Evolutionary conservation across 2,888 invertebrate genomes (phyloP), one percentile per base, ranked within the genome.

Genomic region (Steromphala cineraria): DNA sequence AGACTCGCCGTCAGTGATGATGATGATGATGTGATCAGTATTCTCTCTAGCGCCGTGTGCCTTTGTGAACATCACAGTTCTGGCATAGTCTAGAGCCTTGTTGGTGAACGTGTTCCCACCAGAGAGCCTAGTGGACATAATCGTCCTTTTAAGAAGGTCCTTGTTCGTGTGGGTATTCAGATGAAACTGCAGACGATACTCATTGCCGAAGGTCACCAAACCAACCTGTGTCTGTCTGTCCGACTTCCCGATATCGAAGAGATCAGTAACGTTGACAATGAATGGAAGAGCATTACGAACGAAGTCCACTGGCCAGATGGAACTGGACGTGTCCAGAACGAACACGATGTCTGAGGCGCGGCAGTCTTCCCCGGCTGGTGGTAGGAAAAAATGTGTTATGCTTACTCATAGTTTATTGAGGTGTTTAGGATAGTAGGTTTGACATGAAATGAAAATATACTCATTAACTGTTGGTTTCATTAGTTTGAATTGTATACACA

Each of bases 281-380:
- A 91, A 91, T 8, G 76, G 75, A 4, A 86, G 80, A 19, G 82
- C 80, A 80, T 90, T 90, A 17, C 85, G 84, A 8, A 75, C 80
- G 81, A 91, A 92, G 81, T 92, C 88, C 0, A 80, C 80, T 0
- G 67, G 78, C 89, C 90, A 90, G 46, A 92, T 91, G 75, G 90
- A 91, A 31, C 83, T 87, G 1, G 91, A 91, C 5, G 88, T 86
- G 80, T 89, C 89, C 55, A 90, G 80, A 5, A 88, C 83, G 80
- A 88, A 90, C 31, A 91, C 86, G 13, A 89, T 79, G 80, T 89
- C 88, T 3, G 91, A 87, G 0, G 90, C 84, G 53, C 86, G 81
- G 55, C 79, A 79, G 21, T 80, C 31, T 31, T 15, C n/a, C 10
- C 8, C 19, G 3, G 55, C 76, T 76, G 19, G 17, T 46, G 46